Evolutionary conservation across 1,140 invertebrate genomes (phyloP).

Genomic region (Teleogryllus occipitalis): DNA sequence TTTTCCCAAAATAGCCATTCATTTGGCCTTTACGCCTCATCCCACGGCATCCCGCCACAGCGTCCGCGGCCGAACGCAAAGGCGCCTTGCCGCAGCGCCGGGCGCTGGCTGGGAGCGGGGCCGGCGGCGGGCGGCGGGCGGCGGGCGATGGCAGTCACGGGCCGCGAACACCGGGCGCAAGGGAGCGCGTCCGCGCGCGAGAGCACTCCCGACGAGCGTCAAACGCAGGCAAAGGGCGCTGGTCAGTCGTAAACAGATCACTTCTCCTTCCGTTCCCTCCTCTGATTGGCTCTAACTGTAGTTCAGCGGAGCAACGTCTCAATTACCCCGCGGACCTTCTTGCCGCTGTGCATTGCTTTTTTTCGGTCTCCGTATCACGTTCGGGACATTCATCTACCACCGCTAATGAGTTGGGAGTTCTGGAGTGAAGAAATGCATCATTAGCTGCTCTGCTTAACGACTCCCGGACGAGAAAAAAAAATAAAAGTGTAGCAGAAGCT

Average conservation of each 20-base stretch:
- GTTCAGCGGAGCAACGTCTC: slow-evolving; percentile 2
- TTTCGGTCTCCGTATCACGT: not conserved
- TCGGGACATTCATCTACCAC: not conserved
- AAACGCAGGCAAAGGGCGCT: not conserved
- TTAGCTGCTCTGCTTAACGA: not conserved
- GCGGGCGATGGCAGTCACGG: not conserved
- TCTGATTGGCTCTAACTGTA: slow-evolving; percentile 1
- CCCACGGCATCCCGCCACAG: no score
- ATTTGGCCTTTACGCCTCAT: no score
- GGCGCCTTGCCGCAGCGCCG: no score
- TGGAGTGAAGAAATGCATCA: not conserved
- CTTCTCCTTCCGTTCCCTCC: not conserved
- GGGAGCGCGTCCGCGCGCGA: not conserved
- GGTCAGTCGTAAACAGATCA: not conserved
- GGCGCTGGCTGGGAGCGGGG: no score
- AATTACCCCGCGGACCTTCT: not conserved
- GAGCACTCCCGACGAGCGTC: not conserved
- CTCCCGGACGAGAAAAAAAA: not conserved
- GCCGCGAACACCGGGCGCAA: not conserved
- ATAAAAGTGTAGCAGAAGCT: not conserved
- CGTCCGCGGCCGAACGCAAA: no score
- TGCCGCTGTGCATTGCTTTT: not conserved
- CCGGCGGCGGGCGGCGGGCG: no score
- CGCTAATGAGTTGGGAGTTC: not conserved
- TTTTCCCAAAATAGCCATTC: no score